phyloP scores from a whole-genome alignment of 1,140 invertebrate species.

The Hesperophylax magnus region DNA sequence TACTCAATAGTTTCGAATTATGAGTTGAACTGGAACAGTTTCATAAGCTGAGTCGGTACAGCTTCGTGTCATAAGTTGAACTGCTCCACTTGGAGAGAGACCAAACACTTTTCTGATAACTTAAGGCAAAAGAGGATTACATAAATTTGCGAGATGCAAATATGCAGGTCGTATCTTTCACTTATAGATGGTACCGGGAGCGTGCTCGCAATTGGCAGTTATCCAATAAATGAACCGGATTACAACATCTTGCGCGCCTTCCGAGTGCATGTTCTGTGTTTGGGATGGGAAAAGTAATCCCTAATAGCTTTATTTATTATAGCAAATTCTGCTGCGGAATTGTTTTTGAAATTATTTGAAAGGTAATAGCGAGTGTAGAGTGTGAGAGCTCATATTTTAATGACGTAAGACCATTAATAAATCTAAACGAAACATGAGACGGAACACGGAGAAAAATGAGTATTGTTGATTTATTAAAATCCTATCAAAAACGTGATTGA shows the following conservation, averaged over 20 bases:
- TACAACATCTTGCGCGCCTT: neutral
- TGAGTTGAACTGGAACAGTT: conserved; percentile 23
- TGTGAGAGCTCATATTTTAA: too few relatives aligned
- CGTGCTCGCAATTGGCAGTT: neutral
- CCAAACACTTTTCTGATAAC: conserved; percentile 55
- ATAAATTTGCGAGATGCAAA: conserved; percentile 40
- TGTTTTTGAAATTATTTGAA: too few relatives aligned
- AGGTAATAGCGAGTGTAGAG: too few relatives aligned
- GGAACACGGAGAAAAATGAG: too few relatives aligned
- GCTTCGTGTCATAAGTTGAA: conserved; percentile 50
- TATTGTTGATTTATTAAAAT: too few relatives aligned
- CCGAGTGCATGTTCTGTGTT: neutral
- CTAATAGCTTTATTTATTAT: too few relatives aligned
- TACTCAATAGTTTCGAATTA: conserved; percentile 34
- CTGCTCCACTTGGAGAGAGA: conserved; percentile 53
- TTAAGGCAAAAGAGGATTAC: conserved; percentile 50
- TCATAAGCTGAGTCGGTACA: conserved; percentile 23
- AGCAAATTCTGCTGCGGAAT: too few relatives aligned
- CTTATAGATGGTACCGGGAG: neutral
- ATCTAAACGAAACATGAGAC: too few relatives aligned
- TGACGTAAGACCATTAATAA: too few relatives aligned
- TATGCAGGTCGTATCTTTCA: conserved; percentile 24
- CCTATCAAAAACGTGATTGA: too few relatives aligned
- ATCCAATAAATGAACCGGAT: neutral
- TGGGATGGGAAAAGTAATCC: too few relatives aligned